Percentiles rank a stretch among this genome's conserved stretches.
phyloP scores from a whole-genome alignment of 2,113 vertebrate species.

The Podarcis cretensis region DNA sequence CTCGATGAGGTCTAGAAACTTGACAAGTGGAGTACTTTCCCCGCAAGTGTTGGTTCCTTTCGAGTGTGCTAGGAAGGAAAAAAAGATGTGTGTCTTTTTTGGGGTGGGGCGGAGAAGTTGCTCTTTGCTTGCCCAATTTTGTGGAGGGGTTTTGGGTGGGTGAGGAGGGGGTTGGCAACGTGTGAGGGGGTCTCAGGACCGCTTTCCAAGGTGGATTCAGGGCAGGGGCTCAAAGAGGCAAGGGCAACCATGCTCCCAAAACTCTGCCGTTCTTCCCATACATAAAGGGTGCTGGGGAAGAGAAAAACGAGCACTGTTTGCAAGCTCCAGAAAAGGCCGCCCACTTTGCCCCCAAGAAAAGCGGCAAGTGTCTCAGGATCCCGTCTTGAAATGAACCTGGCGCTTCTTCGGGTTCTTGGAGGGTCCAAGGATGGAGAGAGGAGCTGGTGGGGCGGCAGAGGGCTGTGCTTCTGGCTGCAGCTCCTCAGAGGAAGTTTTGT shows the following conservation, averaged over 20 bases:
- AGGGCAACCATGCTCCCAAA: background rate
- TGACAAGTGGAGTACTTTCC: fast-evolving
- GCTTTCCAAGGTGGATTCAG: slow-evolving; percentile 44
- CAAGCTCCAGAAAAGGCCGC: fast-evolving
- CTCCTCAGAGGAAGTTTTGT: background rate
- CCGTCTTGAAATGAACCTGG: background rate
- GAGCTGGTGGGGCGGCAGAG: background rate
- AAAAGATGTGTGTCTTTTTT: too few relatives aligned
- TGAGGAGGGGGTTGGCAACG: too few relatives aligned
- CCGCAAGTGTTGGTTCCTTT: too few relatives aligned
- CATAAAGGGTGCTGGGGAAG: too few relatives aligned
- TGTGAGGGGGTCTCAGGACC: too few relatives aligned
- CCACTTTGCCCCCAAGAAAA: fast-evolving
- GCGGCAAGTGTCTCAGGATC: background rate
- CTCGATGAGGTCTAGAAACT: background rate
- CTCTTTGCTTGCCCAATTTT: background rate
- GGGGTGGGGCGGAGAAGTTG: background rate
- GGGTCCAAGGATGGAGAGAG: background rate
- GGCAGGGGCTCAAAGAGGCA: slow-evolving; percentile 37
- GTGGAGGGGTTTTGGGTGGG: too few relatives aligned
- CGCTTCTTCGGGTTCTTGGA: fast-evolving
- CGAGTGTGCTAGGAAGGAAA: background rate
- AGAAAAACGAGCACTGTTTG: too few relatives aligned
- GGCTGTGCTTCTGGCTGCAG: background rate
- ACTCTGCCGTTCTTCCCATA: background rate